phyloP scores from a whole-genome alignment of 2,797 vertebrate genomes.

The Echiichthys vipera region DNA sequence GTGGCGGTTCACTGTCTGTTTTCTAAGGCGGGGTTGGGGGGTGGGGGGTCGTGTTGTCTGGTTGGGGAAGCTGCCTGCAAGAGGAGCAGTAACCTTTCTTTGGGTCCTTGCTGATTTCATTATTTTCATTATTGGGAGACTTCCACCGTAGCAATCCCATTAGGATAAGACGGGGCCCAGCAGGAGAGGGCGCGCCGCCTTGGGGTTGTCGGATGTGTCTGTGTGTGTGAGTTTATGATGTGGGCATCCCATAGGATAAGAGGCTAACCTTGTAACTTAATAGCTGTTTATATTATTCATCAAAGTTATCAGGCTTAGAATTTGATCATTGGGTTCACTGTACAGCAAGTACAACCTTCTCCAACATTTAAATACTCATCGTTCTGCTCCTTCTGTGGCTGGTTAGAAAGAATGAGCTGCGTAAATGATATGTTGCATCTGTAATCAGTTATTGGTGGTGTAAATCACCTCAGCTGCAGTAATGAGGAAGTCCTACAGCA shows the following conservation, averaged over 20 bases:
- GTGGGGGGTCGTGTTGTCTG: constrained; percentile 33
- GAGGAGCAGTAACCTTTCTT: constrained; percentile 72
- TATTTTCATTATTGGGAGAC: constrained; percentile 78
- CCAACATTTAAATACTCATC: not conserved
- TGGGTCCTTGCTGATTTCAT: constrained; percentile 79
- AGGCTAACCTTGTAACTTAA: constrained; percentile 38
- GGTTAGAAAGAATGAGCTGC: not conserved
- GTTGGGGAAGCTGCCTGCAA: constrained; percentile 53
- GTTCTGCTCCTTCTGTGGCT: not conserved
- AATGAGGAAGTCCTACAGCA: not conserved
- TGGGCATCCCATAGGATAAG: constrained; percentile 45
- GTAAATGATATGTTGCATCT: not conserved
- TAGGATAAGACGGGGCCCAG: constrained; percentile 78
- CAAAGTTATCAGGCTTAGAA: too few relatives aligned
- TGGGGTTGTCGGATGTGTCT: constrained; percentile 35
- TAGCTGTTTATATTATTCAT: constrained; percentile 1
- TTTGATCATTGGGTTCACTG: too few relatives aligned
- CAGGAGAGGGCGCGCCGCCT: constrained; percentile 67
- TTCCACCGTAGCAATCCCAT: constrained; percentile 83
- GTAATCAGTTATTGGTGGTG: not conserved
- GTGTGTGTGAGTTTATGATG: constrained; percentile 16
- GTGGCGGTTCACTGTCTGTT: constrained; percentile 44
- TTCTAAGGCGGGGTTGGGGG: not conserved
- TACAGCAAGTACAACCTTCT: too few relatives aligned
- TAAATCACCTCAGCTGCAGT: not conserved